Conservation (phyloP, 1,140 invertebrate genomes). For the Dufourea novaeangliae region DNA sequence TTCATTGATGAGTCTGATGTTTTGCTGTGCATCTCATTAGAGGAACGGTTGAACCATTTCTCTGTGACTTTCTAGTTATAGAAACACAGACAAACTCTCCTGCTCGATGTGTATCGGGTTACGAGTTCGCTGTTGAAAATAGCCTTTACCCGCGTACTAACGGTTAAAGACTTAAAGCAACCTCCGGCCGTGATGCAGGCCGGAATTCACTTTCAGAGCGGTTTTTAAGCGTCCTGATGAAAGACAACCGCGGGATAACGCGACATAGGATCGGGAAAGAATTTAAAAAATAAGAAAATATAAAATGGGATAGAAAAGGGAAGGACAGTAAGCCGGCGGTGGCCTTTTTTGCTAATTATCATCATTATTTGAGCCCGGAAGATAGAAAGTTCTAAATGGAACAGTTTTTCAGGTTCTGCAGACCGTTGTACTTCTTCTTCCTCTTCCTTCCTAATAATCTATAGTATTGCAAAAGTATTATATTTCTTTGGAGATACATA, state of each 20-base stretch:
- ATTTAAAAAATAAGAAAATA: neutral
- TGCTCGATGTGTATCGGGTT: slow-evolving; percentile 60
- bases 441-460: neutral
- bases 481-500: too few species aligned
- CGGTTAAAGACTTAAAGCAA: slow-evolving; percentile 60
- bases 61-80: slow-evolving; percentile 26
- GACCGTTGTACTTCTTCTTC: neutral
- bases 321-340: neutral
- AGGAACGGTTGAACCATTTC: neutral
- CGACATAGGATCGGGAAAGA: neutral
- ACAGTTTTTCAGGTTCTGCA: slow-evolving; percentile 29
- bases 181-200: slow-evolving; percentile 41
- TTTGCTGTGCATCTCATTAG: neutral
- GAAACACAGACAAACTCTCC: slow-evolving; percentile 22
- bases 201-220: slow-evolving; percentile 30
- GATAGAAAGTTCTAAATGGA: slow-evolving; percentile 32
- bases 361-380: slow-evolving; percentile 50
- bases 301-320: neutral
- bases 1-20: too few species aligned
- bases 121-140: slow-evolving; percentile 68
- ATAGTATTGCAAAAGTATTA: too few species aligned
- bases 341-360: slow-evolving; percentile 49
- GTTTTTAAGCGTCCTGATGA: slow-evolving; percentile 37
- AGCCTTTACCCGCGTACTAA: slow-evolving; percentile 62
- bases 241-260: slow-evolving; percentile 39